A percentile compares a stretch with the other conserved stretches of the same genome.
Evolutionary conservation across 2,888 invertebrate species (phyloP).

Genomic region (Mylabris sibirica): DNA sequence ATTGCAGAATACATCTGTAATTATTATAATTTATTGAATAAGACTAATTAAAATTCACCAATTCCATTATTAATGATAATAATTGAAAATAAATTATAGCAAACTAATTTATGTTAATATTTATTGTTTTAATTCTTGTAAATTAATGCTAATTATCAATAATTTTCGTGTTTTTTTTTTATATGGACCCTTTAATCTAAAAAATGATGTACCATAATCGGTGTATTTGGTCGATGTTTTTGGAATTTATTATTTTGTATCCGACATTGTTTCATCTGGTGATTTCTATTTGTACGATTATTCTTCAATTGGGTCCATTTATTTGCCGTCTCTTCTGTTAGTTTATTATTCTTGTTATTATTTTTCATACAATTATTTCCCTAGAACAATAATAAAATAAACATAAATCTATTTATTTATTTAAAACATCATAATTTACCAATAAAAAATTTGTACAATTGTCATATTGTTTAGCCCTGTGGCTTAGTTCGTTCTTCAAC

Average conservation of each 20-base stretch:
- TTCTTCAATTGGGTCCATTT: conserved; percentile 43
- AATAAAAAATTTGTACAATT: conserved; percentile 43
- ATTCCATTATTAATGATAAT: not conserved
- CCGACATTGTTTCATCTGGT: conserved; percentile 45
- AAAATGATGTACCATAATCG: conserved; percentile 55
- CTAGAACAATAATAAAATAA: conserved; percentile 31
- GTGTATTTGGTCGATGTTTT: conserved; percentile 45
- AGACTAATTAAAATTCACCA: not conserved
- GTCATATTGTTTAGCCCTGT: conserved; percentile 58
- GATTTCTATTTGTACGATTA: conserved; percentile 40
- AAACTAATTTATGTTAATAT: conserved; percentile 17
- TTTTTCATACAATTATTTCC: conserved; percentile 40
- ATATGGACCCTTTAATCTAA: conserved; percentile 41
- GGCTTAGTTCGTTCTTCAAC: conserved; percentile 62
- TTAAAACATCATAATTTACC: conserved; percentile 42
- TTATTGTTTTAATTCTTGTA: conserved; percentile 19
- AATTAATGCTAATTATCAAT: conserved; percentile 9
- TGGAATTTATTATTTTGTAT: conserved; percentile 39
- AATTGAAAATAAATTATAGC: not conserved
- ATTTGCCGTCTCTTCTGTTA: conserved; percentile 28
- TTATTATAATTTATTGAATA: no score
- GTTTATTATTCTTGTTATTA: conserved; percentile 19
- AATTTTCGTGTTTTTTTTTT: not conserved
- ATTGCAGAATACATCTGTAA: not conserved
- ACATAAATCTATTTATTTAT: not conserved